These are phyloP conservation scores for Cryptoprocta ferox DNA, from an alignment of 2,797 vertebrate genomes.

Conservation along the genomic window DNA sequence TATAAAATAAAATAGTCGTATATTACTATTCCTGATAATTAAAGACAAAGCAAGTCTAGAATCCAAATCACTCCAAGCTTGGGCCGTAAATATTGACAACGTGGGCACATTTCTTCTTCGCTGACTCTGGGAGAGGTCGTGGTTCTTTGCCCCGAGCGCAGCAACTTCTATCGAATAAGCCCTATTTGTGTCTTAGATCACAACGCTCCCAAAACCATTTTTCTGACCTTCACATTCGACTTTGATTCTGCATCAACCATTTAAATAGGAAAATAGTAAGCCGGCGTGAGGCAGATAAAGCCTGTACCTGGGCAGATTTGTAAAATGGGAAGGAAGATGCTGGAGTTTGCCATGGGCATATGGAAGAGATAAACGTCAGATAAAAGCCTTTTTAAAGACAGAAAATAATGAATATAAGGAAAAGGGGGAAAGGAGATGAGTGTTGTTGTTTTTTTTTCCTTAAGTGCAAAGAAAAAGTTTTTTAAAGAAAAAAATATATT, in stretches of 20 bases:
- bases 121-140: fast-evolving
- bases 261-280: conserved; percentile 84
- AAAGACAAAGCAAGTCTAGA: background rate
- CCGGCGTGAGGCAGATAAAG: conserved; percentile 82
- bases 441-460: background rate
- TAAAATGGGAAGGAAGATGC: conserved; percentile 76
- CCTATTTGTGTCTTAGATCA: conserved; percentile 56
- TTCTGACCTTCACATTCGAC: conserved; percentile 85
- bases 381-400: conserved; percentile 78
- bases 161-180: background rate
- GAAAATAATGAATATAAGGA: conserved; percentile 82
- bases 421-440: conserved; percentile 55
- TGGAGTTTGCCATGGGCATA: conserved; percentile 82
- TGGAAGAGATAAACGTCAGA: conserved; percentile 86
- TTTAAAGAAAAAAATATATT: conserved; percentile 61
- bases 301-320: conserved; percentile 68
- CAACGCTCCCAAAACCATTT: conserved; percentile 66
- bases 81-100: background rate
- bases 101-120: background rate
- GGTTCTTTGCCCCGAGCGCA: background rate
- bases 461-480: conserved; percentile 74
- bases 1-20: background rate
- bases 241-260: conserved; percentile 84
- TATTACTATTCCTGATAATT: background rate
- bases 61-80: background rate